These are phyloP conservation scores for Apogon hyalosoma DNA, from an alignment of 2,797 vertebrate genomes.

Conservation along the genomic window DNA sequence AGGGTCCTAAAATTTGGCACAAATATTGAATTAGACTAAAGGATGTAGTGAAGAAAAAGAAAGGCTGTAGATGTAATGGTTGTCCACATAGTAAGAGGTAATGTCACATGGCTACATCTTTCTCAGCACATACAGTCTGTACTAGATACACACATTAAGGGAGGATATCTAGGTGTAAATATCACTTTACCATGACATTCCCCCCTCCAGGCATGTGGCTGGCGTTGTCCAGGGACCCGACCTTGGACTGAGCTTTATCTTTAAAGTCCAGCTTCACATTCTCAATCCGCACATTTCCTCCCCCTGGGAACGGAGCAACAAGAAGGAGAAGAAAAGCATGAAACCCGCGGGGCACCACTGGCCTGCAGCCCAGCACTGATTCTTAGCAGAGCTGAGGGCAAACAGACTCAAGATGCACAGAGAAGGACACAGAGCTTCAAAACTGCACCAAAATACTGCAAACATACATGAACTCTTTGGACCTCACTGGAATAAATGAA, in stretches of 20 bases:
- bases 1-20: too few species aligned
- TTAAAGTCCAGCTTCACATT: constrained; percentile 98
- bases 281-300: constrained; percentile 94
- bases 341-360: constrained; percentile 18
- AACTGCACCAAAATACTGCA: background rate
- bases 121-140: background rate
- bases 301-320: constrained; percentile 82
- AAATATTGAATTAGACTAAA: too few species aligned
- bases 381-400: constrained; percentile 15
- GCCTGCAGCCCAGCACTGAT: constrained; percentile 17
- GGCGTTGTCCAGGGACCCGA: constrained; percentile 94
- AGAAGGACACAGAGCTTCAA: background rate
- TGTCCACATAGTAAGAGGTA: too few species aligned
- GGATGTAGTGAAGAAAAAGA: too few species aligned
- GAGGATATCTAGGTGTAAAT: background rate
- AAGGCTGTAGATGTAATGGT: too few species aligned
- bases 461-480: background rate
- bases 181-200: constrained; percentile 87
- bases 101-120: background rate
- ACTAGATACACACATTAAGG: background rate
- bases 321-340: constrained; percentile 18
- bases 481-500: background rate
- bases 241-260: constrained; percentile 96
- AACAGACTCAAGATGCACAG: background rate
- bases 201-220: constrained; percentile 94